Evolutionary conservation across 1,140 invertebrate species (phyloP), one percentile per base, ranked within the genome.

Genomic region (Diploscapter pachys): DNA sequence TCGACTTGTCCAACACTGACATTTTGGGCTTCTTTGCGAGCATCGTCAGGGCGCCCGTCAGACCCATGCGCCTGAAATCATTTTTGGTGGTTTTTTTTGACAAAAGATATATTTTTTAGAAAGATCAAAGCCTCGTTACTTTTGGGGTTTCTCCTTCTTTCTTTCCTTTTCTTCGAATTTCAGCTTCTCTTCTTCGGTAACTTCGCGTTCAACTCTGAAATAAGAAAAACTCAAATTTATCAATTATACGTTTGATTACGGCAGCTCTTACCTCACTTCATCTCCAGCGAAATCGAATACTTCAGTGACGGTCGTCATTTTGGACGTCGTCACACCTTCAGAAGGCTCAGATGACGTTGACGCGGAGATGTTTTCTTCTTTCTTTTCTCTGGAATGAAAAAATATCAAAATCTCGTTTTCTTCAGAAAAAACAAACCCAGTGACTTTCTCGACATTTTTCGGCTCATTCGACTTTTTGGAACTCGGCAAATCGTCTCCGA

Each of bases 11-110:
- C 49, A 78, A 55, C 31, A 78, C 75, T 9, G 74, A 77, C 68
- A 78, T 78, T 63, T 78, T 78, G 8, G 74, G 70, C 53, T 79
- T 80, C 51, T 78, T 78, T 8, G 62, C n/a, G 4, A 76, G 63
- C 4, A 73, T 8, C 51, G 63, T 76, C 8, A 73, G 13, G 13
- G 75, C 75, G 31, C 72, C 75, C n/a, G 63, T n/a, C 8, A 76
- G 49, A 4, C 75, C 75, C 3, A 76, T 50, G 53, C 75, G 31
- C 3, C 71, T 72, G 49, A 71, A 72, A 70, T 49, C 31, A 31
- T 31, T 31, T 31, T 13, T 31, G 31, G 31, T n/a, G 31, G 1
- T 31, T 31, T 31, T 31, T 31, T n/a, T n/a, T n/a, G n/a, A n/a
- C n/a, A n/a, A n/a, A n/a, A n/a, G n/a, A n/a, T n/a, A n/a, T n/a